Base-by-base conservation (phyloP, 2,888 invertebrate species). In the Therioaphis trifolii region DNA sequence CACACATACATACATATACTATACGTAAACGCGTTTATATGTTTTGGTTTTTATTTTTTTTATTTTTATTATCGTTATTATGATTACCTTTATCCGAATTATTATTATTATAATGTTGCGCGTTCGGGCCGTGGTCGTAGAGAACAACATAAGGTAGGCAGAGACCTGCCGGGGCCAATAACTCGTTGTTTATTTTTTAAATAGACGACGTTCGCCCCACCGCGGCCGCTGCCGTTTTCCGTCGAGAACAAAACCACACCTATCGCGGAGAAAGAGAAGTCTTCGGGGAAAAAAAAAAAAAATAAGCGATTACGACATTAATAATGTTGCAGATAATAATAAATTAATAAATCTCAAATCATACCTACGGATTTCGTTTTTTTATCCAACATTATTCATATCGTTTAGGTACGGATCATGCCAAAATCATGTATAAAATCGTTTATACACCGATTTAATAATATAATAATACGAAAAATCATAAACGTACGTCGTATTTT, bases 111-210 rank as follows among this genome's bases (percentile, higher is more conserved):
- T 61, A 46, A 77, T n/a, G 61, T 15, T 55, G 43, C 40, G 46
- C 12, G n/a, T 12, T 11, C 18, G 35, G 43, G 1, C 15, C n/a
- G n/a, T n/a, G 35, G 24, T 40, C 49, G 46, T 11, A 43, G 24
- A 9, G 63, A 12, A 82, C 63, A 24, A 71, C 71, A 71, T 58
- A 71, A 80, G 69, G 71, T 58, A 71, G 79, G 71, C 71, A 71
- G 80, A 74, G 71, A 82, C 80, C 80, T 72, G 80, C 63, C 72
- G 80, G 80, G 80, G 80, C 80, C 72, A 72, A 82, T 82, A 82
- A 82, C 80, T 82, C 72, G 80, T 82, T 61, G 80, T 82, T 72
- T 82, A 72, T 72, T 46, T 49, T 78, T 49, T 46, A 58, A 71
- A 49, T 72, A 27, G 40, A 69, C 35, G 55, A 46, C 61, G 21